A percentile compares a stretch with the other conserved stretches of the same genome.
phyloP scores from a whole-genome alignment of 2,888 invertebrate species.

The Drosophila gaucha region DNA sequence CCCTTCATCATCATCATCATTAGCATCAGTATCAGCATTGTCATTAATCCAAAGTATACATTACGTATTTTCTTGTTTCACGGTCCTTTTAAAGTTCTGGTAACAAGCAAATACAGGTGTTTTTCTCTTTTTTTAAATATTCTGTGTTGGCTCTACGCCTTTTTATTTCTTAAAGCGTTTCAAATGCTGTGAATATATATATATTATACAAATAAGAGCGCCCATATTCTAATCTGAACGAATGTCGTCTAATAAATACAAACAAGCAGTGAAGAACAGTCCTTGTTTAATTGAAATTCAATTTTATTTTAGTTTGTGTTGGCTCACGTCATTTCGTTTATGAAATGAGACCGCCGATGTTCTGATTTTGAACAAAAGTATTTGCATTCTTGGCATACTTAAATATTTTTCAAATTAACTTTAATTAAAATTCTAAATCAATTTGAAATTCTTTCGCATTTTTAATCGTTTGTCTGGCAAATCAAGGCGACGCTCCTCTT shows the following conservation, averaged over 20 bases:
- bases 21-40: conserved; percentile 9
- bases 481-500: conserved; percentile 91
- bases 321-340: neutral
- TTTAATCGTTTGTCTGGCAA: conserved; percentile 86
- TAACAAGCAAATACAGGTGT: neutral
- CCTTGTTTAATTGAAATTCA: neutral
- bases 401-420: too few relatives aligned
- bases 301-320: neutral
- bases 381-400: too few relatives aligned
- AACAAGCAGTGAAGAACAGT: conserved; percentile 2
- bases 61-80: conserved; percentile 10
- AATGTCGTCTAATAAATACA: conserved; percentile 37
- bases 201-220: conserved; percentile 38
- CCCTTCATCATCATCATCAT: neutral
- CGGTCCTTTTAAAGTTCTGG: conserved; percentile 33
- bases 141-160: conserved; percentile 13
- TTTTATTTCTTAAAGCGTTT: conserved; percentile 44
- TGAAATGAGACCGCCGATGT: conserved; percentile 34
- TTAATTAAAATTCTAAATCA: too few relatives aligned
- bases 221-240: conserved; percentile 45
- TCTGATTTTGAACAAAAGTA: conserved; percentile 19
- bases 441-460: neutral
- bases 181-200: conserved; percentile 63
- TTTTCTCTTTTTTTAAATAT: conserved; percentile 14
- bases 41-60: conserved; percentile 32